Evolutionary conservation across 2,888 invertebrate species (phyloP), one percentile per base, ranked within the genome.

Genomic region (Tachystola acroxantha): DNA sequence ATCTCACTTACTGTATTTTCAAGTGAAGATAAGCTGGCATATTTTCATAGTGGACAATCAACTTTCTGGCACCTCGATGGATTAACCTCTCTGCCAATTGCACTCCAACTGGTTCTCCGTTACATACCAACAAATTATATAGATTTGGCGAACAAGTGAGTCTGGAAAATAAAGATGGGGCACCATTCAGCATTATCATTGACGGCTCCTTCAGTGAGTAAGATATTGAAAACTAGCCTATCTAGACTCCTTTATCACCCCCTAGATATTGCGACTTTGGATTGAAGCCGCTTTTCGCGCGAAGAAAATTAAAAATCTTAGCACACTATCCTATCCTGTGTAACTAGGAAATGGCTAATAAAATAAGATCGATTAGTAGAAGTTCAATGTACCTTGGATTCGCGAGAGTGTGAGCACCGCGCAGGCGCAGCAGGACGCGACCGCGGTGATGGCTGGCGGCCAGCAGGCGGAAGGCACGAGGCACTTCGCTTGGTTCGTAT

Each of bases 381-480:
- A n/a, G n/a, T n/a, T n/a, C n/a, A n/a, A n/a, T n/a, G n/a, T 40
- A 59, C 65, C 56, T 64, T 2, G 52, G 45, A 4, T 48, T 43
- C 3, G 40, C 44, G 0, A 22, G 38, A 4, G 43, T 6, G 16
- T 16, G 16, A 16, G 19, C 37, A 2, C 53, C 52, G 0, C 39
- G 33, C 10, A 71, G 36, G 1, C 46, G 45, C 10, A 79, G 44
- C 10, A 79, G 50, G 24, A 63, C 70, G 0, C 74, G 59, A 10
- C 78, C 79, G 10, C 67, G 59, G 36, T 76, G 71, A 1, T 50
- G 46, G 36, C 66, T 64, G 10, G 53, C 48, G 2, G 64, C 60
- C 25, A 74, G 46, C 32, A 76, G 51, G 0, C 63, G 63, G 42
- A 73, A 61, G 0, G 77, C 77, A 2, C 70, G 62, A 1, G 65